A percentile compares a stretch with the other conserved stretches of the same genome.
These are phyloP conservation scores for Eupeodes corollae DNA, from an alignment of 1,140 invertebrate genomes.

Conservation along the genomic window DNA sequence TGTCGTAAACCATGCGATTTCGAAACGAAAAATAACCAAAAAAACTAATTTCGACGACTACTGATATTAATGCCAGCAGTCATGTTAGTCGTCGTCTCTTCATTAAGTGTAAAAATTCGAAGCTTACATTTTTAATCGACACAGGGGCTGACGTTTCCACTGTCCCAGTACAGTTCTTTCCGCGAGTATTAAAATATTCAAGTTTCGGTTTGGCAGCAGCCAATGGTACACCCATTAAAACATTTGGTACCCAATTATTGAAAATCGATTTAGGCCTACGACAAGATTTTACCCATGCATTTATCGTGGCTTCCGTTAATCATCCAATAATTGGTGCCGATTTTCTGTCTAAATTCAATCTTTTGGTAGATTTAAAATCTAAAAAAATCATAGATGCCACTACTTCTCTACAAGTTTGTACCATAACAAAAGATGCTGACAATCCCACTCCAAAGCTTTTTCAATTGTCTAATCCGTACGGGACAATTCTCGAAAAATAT, in stretches of 20 bases:
- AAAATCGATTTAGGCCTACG: conserved; percentile 25
- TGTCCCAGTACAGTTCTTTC: no score
- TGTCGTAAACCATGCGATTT: no score
- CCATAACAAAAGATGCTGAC: neutral
- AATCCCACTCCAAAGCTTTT: neutral
- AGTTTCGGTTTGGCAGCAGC: no score
- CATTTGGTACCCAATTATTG: conserved; percentile 25
- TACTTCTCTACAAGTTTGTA: conserved; percentile 5
- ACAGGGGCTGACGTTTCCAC: no score
- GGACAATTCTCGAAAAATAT: conserved; percentile 13
- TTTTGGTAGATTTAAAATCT: conserved; percentile 27
- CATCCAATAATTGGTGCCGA: conserved; percentile 36
- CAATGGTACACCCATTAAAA: no score
- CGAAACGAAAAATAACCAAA: no score
- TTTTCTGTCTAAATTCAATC: conserved; percentile 22
- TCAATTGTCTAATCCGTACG: neutral
- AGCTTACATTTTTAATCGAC: no score
- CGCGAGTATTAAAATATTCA: no score
- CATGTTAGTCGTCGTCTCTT: no score
- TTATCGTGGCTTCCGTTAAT: conserved; percentile 30
- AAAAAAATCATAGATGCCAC: conserved; percentile 19
- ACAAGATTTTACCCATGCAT: conserved; percentile 30
- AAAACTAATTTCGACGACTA: no score
- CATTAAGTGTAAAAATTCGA: no score
- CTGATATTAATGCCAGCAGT: no score